Conservation (phyloP, 2,888 invertebrate genomes). For the Gryllus longicercus region DNA sequence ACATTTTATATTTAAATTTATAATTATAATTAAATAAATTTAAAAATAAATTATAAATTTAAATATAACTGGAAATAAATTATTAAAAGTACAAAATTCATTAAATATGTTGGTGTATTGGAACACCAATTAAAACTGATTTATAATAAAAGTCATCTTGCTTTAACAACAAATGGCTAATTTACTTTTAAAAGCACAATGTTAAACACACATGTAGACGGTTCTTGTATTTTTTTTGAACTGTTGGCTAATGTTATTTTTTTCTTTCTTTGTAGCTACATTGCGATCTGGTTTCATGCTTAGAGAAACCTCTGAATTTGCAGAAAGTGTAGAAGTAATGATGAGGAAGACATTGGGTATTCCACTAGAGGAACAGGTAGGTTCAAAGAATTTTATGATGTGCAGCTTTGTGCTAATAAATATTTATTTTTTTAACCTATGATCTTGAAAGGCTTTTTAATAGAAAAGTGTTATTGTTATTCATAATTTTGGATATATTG, state of each 20-base stretch:
- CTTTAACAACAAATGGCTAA: not conserved
- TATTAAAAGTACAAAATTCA: too few species aligned
- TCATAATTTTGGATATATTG: too few species aligned
- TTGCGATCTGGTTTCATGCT: slow-evolving; percentile 92
- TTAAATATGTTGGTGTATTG: too few species aligned
- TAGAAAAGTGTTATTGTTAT: too few species aligned
- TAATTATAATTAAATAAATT: too few species aligned
- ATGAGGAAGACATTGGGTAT: slow-evolving; percentile 78
- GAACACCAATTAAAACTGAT: too few species aligned
- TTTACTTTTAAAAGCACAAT: too few species aligned
- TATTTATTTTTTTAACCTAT: not conserved
- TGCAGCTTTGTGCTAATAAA: not conserved
- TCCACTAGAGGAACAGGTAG: slow-evolving; percentile 62
- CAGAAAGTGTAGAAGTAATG: slow-evolving; percentile 85
- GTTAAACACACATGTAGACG: not conserved
- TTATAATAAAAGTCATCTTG: not conserved
- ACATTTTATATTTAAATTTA: too few species aligned
- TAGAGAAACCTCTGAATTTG: slow-evolving; percentile 80
- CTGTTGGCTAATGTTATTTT: not conserved
- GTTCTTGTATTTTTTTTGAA: slow-evolving; percentile 12
- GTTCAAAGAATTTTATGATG: not conserved
- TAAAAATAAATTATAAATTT: too few species aligned
- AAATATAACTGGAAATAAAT: too few species aligned
- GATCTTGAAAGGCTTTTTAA: not conserved
- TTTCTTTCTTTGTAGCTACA: slow-evolving; percentile 60